Evolutionary conservation across 2,888 invertebrate species (phyloP), one percentile per base, ranked within the genome.

Genomic region (Drepanosiphum platanoidis): DNA sequence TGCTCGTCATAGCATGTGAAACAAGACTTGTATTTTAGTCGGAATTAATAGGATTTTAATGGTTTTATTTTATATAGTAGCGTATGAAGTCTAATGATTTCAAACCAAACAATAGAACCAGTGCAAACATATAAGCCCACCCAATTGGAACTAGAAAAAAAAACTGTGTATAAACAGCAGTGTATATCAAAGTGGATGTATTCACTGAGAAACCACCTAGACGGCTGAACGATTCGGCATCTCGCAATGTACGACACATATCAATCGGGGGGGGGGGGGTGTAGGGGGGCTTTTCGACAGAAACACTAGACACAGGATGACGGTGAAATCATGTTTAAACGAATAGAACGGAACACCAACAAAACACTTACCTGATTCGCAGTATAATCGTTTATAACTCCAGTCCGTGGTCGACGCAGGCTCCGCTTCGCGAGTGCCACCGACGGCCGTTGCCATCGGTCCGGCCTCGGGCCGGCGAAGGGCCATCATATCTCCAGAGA

Each of bases 191-290:
- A 30, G 11, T 52, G 22, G 5, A 78, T 68, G 79, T 68, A 79
- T 79, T 79, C 79, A 79, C 79, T 79, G 79, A 79, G 79, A 79
- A 79, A 79, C 68, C 79, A 79, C 46, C 68, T 34, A 68, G 78
- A 78, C 42, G 30, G 11, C 27, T 27, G 58, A 61, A 75, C 9
- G 8, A 9, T 58, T 36, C 75, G 61, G 13, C 5, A 27, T 77
- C 75, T 61, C 8, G 8, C 27, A n/a, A n/a, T n/a, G n/a, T n/a
- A 27, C 18, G 5, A 58, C 8, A n/a, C 9, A 36, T 36, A n/a
- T n/a, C n/a, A n/a, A n/a, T n/a, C n/a, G n/a, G n/a, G n/a, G n/a
- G n/a, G n/a, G n/a, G n/a, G n/a, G n/a, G 7, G 61, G 9, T 32
- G 1, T 27, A 15, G 13, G 32, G n/a, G 32, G 32, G 32, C 32